Base-by-base conservation (phyloP, 2,888 invertebrate species). In the Pherbina coryleti region DNA sequence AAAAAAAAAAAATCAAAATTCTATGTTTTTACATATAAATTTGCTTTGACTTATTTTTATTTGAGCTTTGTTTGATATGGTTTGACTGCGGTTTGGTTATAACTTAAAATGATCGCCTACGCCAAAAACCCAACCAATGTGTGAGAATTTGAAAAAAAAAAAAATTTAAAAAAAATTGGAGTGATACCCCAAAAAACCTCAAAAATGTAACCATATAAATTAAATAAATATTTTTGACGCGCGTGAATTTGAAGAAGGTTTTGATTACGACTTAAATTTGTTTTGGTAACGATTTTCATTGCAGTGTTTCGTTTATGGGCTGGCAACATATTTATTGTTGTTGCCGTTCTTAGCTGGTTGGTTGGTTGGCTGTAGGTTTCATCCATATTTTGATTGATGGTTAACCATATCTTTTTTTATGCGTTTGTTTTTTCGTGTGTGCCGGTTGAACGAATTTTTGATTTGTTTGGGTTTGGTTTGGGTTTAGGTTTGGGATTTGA, bases 351-450 rank as follows among this genome's bases (percentile, higher is more conserved):
- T 22, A 44, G 49, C 34, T 19, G 71, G 53, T 55, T 55, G 53
- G 25, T 19, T 53, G 11, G 7, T 19, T 28, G 71, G 57, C 8
- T 25, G 57, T 57, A 62, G 64, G 34, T 37, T 73, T 66, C 74
- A 53, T 31, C 66, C n/a, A 44, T 51, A 67, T 75, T 55, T 75
- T 75, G 75, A 75, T 75, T 75, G 75, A 75, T 75, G 67, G 75
- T 25, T 55, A 22, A 25, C 55, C 67, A 75, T 69, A 51, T 69
- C 31, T 64, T 73, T 75, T 75, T 28, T 19, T 74, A 19, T 25
- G 60, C 60, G 22, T 64, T 62, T 37, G n/a, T 73, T 60, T 60
- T 17, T 31, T 64, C 49, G 69, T 8, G 66, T 73, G 51, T 37
- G 74, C 31, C 44, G 62, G 22, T 62, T 22, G 72, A 75, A 51